These are phyloP conservation scores for Luperina nickerlii DNA, from an alignment of 2,888 invertebrate genomes.

Conservation along the genomic window DNA sequence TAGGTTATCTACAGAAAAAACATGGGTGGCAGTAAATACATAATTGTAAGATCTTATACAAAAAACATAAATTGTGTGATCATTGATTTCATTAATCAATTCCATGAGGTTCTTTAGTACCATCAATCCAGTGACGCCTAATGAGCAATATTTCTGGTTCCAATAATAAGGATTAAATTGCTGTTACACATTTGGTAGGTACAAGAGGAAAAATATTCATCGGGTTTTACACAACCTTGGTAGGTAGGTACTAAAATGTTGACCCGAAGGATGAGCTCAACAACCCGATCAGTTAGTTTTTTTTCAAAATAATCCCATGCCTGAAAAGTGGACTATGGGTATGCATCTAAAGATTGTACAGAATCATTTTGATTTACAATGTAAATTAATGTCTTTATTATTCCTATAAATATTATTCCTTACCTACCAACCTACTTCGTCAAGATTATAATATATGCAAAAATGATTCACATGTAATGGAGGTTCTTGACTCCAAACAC, in stretches of 20 bases:
- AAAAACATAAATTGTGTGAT: too few species aligned
- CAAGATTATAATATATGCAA: neutral
- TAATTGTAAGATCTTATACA: too few species aligned
- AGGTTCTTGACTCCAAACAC: slow-evolving; percentile 52
- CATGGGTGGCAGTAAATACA: too few species aligned
- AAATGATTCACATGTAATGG: slow-evolving; percentile 10
- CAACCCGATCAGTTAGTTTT: neutral
- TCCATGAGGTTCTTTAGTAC: too few species aligned
- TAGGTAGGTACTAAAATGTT: neutral
- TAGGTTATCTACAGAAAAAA: too few species aligned
- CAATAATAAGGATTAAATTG: neutral
- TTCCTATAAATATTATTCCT: neutral
- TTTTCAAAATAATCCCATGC: neutral
- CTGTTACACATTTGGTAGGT: neutral
- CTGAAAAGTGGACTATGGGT: neutral
- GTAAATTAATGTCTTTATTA: neutral
- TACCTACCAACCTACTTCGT: neutral
- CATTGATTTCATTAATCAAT: too few species aligned
- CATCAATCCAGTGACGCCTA: too few species aligned
- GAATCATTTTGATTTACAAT: neutral
- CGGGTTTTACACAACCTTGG: neutral
- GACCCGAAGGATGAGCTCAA: neutral
- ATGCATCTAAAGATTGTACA: slow-evolving; percentile 22
- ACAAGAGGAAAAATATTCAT: neutral
- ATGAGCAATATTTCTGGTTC: neutral